A percentile compares a stretch with the other conserved stretches of the same genome.
Conservation (phyloP, 2,888 invertebrate genomes). For the Brachyptera risi region DNA sequence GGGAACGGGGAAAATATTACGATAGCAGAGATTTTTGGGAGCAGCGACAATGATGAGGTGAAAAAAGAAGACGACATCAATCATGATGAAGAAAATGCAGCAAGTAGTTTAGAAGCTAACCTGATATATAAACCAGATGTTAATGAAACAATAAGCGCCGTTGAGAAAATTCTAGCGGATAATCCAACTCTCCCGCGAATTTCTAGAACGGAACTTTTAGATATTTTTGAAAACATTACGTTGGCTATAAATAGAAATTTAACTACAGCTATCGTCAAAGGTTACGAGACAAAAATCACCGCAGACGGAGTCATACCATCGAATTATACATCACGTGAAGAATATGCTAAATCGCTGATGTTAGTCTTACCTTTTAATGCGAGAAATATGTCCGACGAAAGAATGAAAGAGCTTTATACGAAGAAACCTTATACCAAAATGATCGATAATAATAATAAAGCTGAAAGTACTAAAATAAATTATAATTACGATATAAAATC, state of each 20-base stretch:
- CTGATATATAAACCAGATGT: conserved; percentile 45
- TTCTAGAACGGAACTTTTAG: conserved; percentile 60
- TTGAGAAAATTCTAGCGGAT: conserved; percentile 57
- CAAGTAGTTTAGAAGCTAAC: background rate
- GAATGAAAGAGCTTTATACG: conserved; percentile 60
- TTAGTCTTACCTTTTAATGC: conserved; percentile 63
- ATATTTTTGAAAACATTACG: conserved; percentile 62
- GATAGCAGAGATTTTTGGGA: conserved; percentile 3
- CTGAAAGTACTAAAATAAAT: too few species aligned
- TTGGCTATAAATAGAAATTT: conserved; percentile 19
- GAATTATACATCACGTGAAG: conserved; percentile 40
- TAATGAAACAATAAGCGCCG: conserved; percentile 56
- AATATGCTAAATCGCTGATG: conserved; percentile 54
- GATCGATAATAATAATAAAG: too few species aligned
- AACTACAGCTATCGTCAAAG: background rate
- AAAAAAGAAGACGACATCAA: background rate
- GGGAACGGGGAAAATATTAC: background rate
- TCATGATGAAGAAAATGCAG: background rate
- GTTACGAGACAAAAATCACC: background rate
- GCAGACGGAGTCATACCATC: background rate
- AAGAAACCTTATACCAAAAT: conserved; percentile 53
- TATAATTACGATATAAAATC: too few species aligned
- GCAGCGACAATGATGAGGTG: background rate
- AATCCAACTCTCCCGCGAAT: conserved; percentile 61
- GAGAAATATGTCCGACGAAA: conserved; percentile 49